A percentile compares a stretch with the other conserved stretches of the same genome.
Evolutionary conservation across 2,888 invertebrate species (phyloP).

Genomic region (Adelphocoris suturalis): DNA sequence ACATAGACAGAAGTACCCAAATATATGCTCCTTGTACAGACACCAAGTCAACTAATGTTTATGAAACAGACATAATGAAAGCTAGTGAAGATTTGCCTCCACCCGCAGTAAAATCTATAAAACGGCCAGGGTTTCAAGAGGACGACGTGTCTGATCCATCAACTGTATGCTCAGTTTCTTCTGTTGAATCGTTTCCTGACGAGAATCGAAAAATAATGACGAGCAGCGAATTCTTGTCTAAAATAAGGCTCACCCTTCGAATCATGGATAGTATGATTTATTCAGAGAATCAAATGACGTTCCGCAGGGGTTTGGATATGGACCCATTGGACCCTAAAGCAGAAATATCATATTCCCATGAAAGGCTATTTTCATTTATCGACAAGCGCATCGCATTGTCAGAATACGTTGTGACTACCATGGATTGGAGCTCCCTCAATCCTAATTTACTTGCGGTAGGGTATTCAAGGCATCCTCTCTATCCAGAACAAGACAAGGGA

Average conservation of each 20-base stretch:
- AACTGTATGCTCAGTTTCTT: not conserved
- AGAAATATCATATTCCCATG: slow-evolving; percentile 84
- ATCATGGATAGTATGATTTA: slow-evolving; percentile 55
- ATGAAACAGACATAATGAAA: slow-evolving; percentile 47
- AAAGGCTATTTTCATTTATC: slow-evolving; percentile 85
- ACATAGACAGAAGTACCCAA: slow-evolving; percentile 40
- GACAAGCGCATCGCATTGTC: slow-evolving; percentile 80
- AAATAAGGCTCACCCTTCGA: slow-evolving; percentile 36
- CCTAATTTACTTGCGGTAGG: slow-evolving; percentile 87
- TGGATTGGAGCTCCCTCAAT: slow-evolving; percentile 86
- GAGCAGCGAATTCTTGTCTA: slow-evolving; percentile 45
- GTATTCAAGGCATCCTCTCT: slow-evolving; percentile 83
- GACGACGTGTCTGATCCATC: slow-evolving; percentile 48
- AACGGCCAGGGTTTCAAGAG: slow-evolving; percentile 55
- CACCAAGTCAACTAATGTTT: slow-evolving; percentile 57
- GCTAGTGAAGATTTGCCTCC: slow-evolving; percentile 4
- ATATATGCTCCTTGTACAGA: slow-evolving; percentile 45
- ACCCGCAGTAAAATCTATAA: not conserved
- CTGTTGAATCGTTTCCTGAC: slow-evolving; percentile 42
- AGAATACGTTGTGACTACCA: slow-evolving; percentile 81
- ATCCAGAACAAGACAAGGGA: slow-evolving; percentile 81
- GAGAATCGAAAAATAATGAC: slow-evolving; percentile 41
- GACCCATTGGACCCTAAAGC: slow-evolving; percentile 80
- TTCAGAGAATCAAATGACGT: slow-evolving; percentile 37
- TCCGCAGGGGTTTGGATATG: slow-evolving; percentile 37